Evolutionary conservation across 2,888 invertebrate genomes (phyloP).

Genomic region (Agrenia bidenticulata): DNA sequence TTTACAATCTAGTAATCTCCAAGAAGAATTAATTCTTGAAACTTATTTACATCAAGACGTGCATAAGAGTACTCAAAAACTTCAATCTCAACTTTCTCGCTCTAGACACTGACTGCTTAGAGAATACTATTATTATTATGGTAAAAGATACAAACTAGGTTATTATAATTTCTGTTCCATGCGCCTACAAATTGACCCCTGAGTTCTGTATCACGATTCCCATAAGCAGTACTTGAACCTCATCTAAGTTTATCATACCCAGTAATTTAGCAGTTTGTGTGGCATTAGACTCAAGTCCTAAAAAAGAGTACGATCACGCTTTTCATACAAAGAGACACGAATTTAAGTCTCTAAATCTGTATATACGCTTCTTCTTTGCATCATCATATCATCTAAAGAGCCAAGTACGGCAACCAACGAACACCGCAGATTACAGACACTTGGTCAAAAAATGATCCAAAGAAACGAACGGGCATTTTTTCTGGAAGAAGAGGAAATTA

Average conservation of each 20-base stretch:
- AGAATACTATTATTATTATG: too few species aligned
- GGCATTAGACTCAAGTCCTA: slow-evolving; percentile 10
- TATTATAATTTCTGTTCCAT: neutral
- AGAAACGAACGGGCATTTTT: slow-evolving; percentile 4
- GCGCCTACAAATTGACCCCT: slow-evolving; percentile 7
- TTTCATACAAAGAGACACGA: neutral
- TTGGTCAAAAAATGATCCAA: neutral
- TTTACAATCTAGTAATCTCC: too few species aligned
- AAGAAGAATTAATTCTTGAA: too few species aligned
- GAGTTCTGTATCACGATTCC: neutral
- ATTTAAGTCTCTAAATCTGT: too few species aligned
- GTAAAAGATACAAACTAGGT: too few species aligned
- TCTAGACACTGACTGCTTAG: too few species aligned
- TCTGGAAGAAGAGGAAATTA: neutral
- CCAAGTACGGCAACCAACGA: neutral
- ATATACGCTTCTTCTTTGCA: neutral
- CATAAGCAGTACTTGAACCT: neutral
- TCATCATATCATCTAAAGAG: neutral
- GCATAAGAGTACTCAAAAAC: too few species aligned
- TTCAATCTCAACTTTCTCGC: too few species aligned
- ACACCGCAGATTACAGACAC: slow-evolving; percentile 6
- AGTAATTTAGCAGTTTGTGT: slow-evolving; percentile 15
- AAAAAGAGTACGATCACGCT: slow-evolving; percentile 16
- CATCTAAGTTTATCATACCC: neutral
- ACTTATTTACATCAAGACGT: too few species aligned